Conservation (phyloP, 2,113 vertebrate genomes). For the Zosterops lateralis region DNA sequence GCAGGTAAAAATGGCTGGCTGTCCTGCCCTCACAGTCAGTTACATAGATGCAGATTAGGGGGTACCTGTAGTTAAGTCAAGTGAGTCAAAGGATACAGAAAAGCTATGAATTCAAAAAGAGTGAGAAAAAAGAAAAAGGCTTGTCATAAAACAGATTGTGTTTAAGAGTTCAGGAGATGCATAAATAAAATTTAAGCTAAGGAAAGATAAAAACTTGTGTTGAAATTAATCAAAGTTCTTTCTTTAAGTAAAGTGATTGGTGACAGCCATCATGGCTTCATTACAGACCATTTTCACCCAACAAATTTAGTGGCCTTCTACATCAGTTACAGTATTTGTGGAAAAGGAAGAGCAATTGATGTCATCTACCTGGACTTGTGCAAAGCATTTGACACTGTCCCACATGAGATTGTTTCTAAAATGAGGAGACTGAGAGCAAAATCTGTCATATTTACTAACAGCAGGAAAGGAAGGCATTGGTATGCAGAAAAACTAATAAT, state of each 20-base stretch:
- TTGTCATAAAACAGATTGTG: not conserved
- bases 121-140: not conserved
- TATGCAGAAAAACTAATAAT: not conserved
- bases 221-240: not conserved
- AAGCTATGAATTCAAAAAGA: not conserved
- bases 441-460: not conserved
- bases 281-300: not conserved
- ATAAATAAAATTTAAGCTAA: not conserved
- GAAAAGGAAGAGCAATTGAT: not conserved
- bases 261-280: not conserved
- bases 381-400: not conserved
- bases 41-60: not conserved
- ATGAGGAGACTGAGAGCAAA: not conserved
- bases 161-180: not conserved
- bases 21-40: not conserved
- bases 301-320: not conserved
- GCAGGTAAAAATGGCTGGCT: not conserved
- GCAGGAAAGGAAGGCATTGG: not conserved
- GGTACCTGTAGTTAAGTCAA: not conserved
- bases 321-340: not conserved
- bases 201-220: not conserved
- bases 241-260: not conserved
- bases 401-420: not conserved
- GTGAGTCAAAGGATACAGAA: not conserved
- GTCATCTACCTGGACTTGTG: not conserved